Evolutionary conservation across 1,140 invertebrate species (phyloP).

Genomic region (Meloidogyne floridensis): DNA sequence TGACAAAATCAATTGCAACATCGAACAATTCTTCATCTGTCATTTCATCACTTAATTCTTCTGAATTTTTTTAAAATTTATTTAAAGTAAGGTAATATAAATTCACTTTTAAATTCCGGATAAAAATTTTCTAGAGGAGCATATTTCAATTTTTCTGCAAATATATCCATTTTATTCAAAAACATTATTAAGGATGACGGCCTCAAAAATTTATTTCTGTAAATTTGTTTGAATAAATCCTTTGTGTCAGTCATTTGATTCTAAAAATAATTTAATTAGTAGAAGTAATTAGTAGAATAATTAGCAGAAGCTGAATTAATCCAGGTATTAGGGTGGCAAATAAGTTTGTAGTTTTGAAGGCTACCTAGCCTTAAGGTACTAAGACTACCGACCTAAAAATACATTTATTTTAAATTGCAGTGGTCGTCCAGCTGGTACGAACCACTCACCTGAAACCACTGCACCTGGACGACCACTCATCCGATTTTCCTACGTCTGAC

Average conservation of each 20-base stretch:
- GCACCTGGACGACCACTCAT: too few relatives aligned
- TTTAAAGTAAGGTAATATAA: background rate
- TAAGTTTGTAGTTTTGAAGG: too few relatives aligned
- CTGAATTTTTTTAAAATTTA: background rate
- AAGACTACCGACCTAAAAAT: too few relatives aligned
- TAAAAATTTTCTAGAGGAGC: slow-evolving; percentile 14
- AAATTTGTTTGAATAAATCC: slow-evolving; percentile 37
- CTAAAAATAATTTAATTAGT: background rate
- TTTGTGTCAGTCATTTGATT: slow-evolving; percentile 34
- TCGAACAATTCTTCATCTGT: background rate
- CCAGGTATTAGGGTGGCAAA: too few relatives aligned
- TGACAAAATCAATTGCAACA: background rate
- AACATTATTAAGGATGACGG: slow-evolving; percentile 36
- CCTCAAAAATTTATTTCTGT: slow-evolving; percentile 33
- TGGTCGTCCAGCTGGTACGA: too few relatives aligned
- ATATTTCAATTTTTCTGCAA: slow-evolving; percentile 25
- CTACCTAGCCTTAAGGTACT: too few relatives aligned
- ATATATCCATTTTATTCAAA: slow-evolving; percentile 38
- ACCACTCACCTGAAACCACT: too few relatives aligned
- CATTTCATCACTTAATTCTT: background rate
- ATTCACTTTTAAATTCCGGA: slow-evolving; percentile 3
- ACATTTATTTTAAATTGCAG: too few relatives aligned
- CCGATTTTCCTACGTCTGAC: too few relatives aligned
- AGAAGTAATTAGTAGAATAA: too few relatives aligned
- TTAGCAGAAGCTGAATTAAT: too few relatives aligned